Evolutionary conservation across 2,888 invertebrate species (phyloP).

Genomic region (Steinernema hermaphroditum): DNA sequence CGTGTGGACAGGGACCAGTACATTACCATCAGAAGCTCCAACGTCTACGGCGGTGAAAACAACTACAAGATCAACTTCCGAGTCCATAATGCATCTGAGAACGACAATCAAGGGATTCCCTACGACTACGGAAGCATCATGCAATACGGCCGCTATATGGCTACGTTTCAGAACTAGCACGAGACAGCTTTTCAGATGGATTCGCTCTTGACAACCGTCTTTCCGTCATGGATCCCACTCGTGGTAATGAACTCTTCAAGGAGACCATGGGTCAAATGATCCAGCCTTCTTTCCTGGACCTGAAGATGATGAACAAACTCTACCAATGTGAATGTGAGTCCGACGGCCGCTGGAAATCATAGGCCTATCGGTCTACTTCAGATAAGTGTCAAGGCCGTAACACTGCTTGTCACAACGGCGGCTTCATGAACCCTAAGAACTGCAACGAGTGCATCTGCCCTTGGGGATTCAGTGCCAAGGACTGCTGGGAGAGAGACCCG

Average conservation of each 20-base stretch:
- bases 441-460: slow-evolving; percentile 13
- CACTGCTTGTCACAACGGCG: not conserved
- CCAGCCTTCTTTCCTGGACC: not conserved
- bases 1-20: not conserved
- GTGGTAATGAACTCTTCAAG: not conserved
- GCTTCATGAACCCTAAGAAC: not conserved
- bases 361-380: no score
- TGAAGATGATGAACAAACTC: not conserved
- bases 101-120: not conserved
- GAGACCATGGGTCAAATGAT: not conserved
- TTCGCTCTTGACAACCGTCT: no score
- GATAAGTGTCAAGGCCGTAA: no score
- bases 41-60: not conserved
- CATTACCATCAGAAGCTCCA: not conserved
- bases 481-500: not conserved
- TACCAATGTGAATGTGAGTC: not conserved
- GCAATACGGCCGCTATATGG: no score
- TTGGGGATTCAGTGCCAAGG: not conserved
- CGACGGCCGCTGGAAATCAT: no score
- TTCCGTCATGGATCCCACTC: not conserved
- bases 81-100: no score
- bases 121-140: slow-evolving; percentile 14
- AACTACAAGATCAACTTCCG: not conserved
- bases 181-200: not conserved
- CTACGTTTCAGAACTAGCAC: no score